Conservation (phyloP, 2,113 vertebrate genomes). For the Myrmophylax atrothorax region DNA sequence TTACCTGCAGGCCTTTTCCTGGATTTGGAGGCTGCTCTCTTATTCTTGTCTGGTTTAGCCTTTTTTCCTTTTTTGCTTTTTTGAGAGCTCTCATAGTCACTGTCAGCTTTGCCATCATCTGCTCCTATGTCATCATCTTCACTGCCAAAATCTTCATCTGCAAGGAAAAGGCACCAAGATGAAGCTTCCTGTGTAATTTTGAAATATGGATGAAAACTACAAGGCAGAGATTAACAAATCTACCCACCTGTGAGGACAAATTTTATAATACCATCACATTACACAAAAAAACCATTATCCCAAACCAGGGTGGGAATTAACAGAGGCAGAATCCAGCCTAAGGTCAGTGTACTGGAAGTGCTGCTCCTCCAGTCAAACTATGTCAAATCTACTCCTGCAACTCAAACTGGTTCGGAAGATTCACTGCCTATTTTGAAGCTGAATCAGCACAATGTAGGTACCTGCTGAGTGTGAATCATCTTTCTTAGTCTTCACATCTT, state of each 20-base stretch:
- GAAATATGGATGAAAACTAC: not conserved
- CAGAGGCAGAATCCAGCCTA: not conserved
- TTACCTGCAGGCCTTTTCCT: slow-evolving; percentile 86
- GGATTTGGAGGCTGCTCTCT: slow-evolving; percentile 80
- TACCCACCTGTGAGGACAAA: not conserved
- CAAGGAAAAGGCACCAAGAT: not conserved
- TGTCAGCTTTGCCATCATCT: slow-evolving; percentile 83
- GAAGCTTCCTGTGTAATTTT: not conserved
- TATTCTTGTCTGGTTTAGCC: slow-evolving; percentile 82
- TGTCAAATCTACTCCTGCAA: not conserved
- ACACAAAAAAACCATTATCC: not conserved
- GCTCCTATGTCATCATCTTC: slow-evolving; percentile 81
- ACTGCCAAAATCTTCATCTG: slow-evolving; percentile 86
- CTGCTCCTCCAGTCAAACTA: not conserved
- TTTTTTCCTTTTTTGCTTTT: slow-evolving; percentile 88
- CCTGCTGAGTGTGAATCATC: slow-evolving; percentile 92
- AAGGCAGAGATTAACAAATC: not conserved
- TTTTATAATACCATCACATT: not conserved
- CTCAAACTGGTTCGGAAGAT: not conserved
- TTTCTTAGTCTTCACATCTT: slow-evolving; percentile 92
- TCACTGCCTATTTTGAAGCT: not conserved
- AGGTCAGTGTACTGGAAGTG: not conserved
- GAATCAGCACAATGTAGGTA: slow-evolving; percentile 40
- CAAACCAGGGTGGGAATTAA: not conserved
- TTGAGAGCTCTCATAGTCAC: slow-evolving; percentile 86